A percentile compares a stretch with the other conserved stretches of the same genome.
phyloP scores from a whole-genome alignment of 2,888 invertebrate genomes.

The Frankliniella intonsa region DNA sequence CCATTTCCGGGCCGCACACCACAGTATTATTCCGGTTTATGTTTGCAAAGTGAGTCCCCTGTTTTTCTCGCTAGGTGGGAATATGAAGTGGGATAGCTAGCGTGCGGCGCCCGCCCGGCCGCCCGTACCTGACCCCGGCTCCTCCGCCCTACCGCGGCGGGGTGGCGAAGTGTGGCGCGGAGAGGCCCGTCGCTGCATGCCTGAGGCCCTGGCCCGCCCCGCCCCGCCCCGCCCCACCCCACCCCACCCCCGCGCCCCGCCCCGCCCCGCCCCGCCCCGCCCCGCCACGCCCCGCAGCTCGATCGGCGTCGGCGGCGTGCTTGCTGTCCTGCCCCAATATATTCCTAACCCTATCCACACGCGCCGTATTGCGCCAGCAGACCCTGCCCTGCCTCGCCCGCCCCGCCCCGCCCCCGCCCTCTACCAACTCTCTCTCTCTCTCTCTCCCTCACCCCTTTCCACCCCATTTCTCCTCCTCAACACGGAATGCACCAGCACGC shows the following conservation, averaged over 20 bases:
- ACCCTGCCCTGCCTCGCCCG: neutral
- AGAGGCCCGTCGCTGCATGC: too few relatives aligned
- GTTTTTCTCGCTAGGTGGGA: too few relatives aligned
- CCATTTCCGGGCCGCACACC: neutral
- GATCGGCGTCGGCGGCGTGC: neutral
- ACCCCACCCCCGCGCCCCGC: neutral
- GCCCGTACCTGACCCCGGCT: too few relatives aligned
- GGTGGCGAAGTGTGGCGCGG: too few relatives aligned
- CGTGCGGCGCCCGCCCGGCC: too few relatives aligned
- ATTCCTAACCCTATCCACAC: neutral
- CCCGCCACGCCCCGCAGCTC: neutral
- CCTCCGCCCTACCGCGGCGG: too few relatives aligned
- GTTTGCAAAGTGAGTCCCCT: too few relatives aligned
- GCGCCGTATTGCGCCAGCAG: neutral
- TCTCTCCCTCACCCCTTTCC: neutral
- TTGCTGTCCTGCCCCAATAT: neutral
- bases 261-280: neutral
- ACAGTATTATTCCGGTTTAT: too few relatives aligned
- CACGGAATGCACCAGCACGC: neutral
- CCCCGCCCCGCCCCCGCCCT: neutral
- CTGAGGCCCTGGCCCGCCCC: too few relatives aligned
- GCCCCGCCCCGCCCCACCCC: neutral
- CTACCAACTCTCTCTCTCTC: neutral
- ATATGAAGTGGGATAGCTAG: too few relatives aligned
- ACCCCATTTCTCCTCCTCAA: neutral